Evolutionary conservation across 2,797 vertebrate genomes (phyloP).

Genomic region (Linurgus olivaceus): DNA sequence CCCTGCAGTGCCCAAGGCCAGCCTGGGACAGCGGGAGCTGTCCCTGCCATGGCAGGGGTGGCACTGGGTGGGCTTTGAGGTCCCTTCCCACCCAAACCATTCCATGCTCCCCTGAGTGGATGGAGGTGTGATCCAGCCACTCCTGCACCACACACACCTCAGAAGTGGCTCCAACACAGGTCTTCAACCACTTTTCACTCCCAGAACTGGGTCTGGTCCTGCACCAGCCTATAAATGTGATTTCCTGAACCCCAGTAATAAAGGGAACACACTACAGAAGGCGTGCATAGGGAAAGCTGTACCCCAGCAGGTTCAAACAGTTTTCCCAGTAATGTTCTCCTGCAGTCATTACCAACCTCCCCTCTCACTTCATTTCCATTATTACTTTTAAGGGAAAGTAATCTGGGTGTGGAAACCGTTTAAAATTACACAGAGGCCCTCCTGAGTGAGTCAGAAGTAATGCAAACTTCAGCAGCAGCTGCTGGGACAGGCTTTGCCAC

Average conservation of each 20-base stretch:
- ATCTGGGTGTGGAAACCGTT: slow-evolving; percentile 53
- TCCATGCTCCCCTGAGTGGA: no score
- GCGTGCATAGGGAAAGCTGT: background rate
- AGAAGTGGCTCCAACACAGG: background rate
- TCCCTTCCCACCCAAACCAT: background rate
- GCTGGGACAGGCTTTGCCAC: slow-evolving; percentile 51
- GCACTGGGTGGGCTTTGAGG: background rate
- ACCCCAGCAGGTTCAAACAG: background rate
- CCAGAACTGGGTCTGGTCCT: background rate
- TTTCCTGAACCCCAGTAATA: background rate
- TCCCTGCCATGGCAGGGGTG: background rate
- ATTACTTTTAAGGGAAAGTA: slow-evolving; percentile 26
- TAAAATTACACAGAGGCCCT: slow-evolving; percentile 61
- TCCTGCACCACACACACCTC: background rate
- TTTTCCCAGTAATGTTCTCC: background rate
- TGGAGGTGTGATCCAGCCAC: background rate
- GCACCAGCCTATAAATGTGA: background rate
- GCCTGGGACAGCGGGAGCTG: background rate
- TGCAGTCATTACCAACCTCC: background rate
- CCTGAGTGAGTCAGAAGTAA: slow-evolving; percentile 73
- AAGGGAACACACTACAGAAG: background rate
- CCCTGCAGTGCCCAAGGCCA: background rate
- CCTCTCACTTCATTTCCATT: background rate
- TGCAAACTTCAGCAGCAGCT: slow-evolving; percentile 58
- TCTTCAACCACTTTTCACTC: background rate